Percentiles rank a stretch among this genome's conserved stretches.
Evolutionary conservation across 2,113 vertebrate genomes (phyloP).

Genomic region (Cyanoliseus patagonus): DNA sequence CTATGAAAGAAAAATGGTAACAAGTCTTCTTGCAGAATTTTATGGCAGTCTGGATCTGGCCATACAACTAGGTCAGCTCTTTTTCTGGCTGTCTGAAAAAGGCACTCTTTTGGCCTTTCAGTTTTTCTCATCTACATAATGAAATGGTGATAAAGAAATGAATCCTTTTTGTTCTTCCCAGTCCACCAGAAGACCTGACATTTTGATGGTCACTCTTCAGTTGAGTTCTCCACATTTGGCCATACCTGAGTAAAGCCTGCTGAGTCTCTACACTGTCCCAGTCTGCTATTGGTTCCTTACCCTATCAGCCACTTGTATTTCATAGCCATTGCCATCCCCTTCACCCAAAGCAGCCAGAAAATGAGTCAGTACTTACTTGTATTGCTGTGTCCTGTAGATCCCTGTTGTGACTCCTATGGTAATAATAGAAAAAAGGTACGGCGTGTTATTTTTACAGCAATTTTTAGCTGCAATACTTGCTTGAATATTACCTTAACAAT

Average conservation of each 20-base stretch:
- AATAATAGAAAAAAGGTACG: conserved; percentile 54
- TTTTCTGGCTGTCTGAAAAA: conserved; percentile 17
- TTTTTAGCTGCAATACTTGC: neutral
- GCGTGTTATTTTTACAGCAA: conserved; percentile 35
- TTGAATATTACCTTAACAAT: neutral
- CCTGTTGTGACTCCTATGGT: conserved; percentile 82
- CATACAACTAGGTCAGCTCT: neutral
- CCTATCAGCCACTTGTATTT: neutral
- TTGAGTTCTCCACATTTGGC: neutral
- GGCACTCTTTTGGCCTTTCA: neutral
- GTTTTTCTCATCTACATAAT: neutral
- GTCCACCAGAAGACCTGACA: neutral
- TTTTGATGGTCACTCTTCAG: neutral
- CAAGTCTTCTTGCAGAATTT: neutral
- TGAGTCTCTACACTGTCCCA: neutral
- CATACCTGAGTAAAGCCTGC: neutral
- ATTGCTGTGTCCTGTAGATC: conserved; percentile 79
- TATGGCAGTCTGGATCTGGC: neutral
- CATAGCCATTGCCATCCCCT: neutral
- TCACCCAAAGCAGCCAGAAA: neutral
- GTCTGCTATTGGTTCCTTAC: neutral
- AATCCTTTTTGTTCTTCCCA: neutral
- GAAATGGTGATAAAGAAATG: neutral
- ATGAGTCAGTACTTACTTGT: conserved; percentile 80
- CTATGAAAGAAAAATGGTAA: neutral